Conservation (phyloP, 2,888 invertebrate genomes). For the Heliconius aoede region DNA sequence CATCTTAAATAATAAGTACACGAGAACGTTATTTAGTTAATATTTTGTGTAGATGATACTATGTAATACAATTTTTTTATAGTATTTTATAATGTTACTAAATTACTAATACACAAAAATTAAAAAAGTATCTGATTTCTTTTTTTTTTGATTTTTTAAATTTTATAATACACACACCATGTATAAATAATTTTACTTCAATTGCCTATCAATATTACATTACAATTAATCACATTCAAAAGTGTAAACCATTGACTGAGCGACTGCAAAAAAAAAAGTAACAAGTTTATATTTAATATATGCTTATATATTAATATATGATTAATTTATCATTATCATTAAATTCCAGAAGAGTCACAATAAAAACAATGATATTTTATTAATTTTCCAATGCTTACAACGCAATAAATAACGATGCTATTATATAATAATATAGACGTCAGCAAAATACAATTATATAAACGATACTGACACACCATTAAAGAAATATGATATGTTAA, state of each 20-base stretch:
- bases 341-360: neutral
- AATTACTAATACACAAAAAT: no score
- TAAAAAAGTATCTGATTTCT: no score
- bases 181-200: no score
- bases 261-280: neutral
- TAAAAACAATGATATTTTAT: neutral
- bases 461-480: slow-evolving; percentile 55
- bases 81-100: no score
- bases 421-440: slow-evolving; percentile 44
- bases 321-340: neutral
- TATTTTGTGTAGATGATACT: no score
- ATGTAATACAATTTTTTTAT: no score
- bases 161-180: no score
- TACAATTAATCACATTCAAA: neutral
- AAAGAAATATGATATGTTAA: slow-evolving; percentile 52
- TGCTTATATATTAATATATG: neutral
- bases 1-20: no score
- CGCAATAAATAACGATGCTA: neutral
- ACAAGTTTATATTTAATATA: neutral
- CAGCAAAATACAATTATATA: slow-evolving; percentile 53
- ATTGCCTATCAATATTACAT: no score
- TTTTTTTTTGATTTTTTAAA: no score
- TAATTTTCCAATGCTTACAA: neutral
- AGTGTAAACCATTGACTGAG: neutral
- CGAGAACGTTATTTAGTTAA: no score